Conservation (phyloP, 2,797 vertebrate species). For the Astyanax mexicanus region DNA sequence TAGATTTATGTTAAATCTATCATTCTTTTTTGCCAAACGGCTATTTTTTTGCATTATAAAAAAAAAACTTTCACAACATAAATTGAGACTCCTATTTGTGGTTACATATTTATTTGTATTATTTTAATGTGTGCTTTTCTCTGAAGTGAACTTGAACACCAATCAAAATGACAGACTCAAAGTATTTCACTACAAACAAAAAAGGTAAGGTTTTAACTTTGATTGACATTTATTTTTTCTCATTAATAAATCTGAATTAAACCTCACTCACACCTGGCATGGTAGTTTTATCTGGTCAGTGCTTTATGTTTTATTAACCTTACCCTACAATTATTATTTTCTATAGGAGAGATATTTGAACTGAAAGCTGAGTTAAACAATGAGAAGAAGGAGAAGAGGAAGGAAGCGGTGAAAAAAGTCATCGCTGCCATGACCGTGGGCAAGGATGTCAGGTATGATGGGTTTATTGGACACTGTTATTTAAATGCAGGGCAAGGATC, state of each 20-base stretch:
- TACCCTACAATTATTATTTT: not conserved
- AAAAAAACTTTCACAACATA: no score
- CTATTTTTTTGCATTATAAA: no score
- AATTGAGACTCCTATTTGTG: no score
- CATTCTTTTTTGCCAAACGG: no score
- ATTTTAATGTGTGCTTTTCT: conserved; percentile 30
- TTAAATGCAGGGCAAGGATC: not conserved
- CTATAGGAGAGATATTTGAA: conserved; percentile 97
- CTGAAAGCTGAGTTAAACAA: conserved; percentile 98
- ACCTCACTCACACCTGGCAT: no score
- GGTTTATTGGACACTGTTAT: not conserved
- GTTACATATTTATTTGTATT: no score
- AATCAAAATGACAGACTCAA: conserved; percentile 95
- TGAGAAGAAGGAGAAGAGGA: conserved; percentile 99
- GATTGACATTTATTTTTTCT: no score
- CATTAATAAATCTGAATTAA: not conserved
- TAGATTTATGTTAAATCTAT: no score
- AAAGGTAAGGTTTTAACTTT: conserved; percentile 83
- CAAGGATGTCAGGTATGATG: conserved; percentile 95
- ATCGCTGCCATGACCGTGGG: conserved; percentile 99
- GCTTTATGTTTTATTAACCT: no score
- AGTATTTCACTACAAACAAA: conserved; percentile 99
- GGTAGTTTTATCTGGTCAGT: no score
- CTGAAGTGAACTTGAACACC: conserved; percentile 71
- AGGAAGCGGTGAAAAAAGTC: conserved; percentile 98